Base-by-base conservation (phyloP, 2,113 vertebrate species). In the Urocynchramus pylzowi region DNA sequence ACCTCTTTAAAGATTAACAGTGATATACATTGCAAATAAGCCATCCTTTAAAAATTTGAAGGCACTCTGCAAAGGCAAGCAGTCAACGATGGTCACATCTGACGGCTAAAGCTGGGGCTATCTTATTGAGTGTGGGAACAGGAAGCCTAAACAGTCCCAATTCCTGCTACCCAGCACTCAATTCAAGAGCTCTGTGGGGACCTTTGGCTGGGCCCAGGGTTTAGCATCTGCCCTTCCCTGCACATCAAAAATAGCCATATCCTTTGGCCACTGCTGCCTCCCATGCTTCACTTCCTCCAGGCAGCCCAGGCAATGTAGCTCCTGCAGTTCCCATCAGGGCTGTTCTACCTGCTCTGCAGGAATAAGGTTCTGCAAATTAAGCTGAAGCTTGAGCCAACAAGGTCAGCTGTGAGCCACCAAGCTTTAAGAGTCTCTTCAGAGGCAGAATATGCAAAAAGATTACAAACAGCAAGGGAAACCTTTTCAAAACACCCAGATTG, bases 81-180 rank as follows among this genome's bases (percentile, higher is more conserved):
- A 42, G n/a, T 11, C 47, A 54, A 0, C 13, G 24, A 8, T 0
- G 19, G 54, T 22, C 9, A 0, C 3, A 3, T 39, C 0, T 5
- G 13, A 44, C 16, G 70, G 42, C 6, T 1, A 31, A 39, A 69
- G 45, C 31, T 2, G 4, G 1, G 54, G 37, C n/a, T 67, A 60
- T 28, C 50, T 5, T 7, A 52, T 0, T 0, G 26, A 7, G 6
- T 31, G 24, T 2, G 39, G 20, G 11, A 50, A 31, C 35, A 45
- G 22, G 42, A 61, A 57, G 27, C 19, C 61, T 4, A 16, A 31
- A 31, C 31, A 74, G 64, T 16, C 23, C 22, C 60, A 33, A 4
- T 22, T 56, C 45, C 45, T 10, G 54, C 18, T 49, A 19, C 13
- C 3, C 17, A 65, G 35, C 20, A 10, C 7, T 33, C 52, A 7